Evolutionary conservation across 2,888 invertebrate species (phyloP).

Genomic region (Drosophila kanekoi): DNA sequence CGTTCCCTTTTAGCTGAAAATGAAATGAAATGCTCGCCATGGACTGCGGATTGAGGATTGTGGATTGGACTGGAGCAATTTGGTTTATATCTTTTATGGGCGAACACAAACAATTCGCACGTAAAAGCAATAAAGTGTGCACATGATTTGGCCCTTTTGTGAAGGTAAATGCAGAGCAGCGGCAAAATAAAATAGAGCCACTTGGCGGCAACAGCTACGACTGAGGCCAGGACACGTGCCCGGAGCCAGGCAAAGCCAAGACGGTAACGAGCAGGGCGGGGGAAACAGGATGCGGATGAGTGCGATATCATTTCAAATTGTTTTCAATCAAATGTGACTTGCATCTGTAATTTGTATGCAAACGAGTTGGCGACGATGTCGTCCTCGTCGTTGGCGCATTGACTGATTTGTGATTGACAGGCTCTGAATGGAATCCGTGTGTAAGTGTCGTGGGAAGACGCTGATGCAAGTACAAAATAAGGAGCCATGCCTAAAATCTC

Average conservation of each 20-base stretch:
- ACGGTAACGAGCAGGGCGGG: conserved; percentile 15
- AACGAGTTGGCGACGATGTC: conserved; percentile 49
- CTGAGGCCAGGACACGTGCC: conserved; percentile 25
- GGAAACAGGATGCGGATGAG: conserved; percentile 3
- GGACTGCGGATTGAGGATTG: conserved; percentile 31
- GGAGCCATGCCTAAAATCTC: conserved; percentile 8
- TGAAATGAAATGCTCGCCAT: conserved; percentile 60
- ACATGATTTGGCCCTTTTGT: conserved; percentile 58
- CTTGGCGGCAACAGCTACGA: conserved; percentile 27
- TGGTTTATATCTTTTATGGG: conserved; percentile 63
- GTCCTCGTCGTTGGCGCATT: conserved; percentile 24
- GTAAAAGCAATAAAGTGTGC: conserved; percentile 74
- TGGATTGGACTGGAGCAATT: conserved; percentile 50
- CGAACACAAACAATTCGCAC: conserved; percentile 74
- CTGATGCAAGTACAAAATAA: conserved; percentile 45
- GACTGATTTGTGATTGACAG: conserved; percentile 72
- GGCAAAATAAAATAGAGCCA: conserved; percentile 52
- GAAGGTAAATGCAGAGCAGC: conserved; percentile 33
- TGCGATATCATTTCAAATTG: conserved; percentile 77
- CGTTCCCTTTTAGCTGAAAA: conserved; percentile 56
- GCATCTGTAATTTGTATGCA: conserved; percentile 78
- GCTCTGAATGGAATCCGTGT: conserved; percentile 13
- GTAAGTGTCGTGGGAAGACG: conserved; percentile 37
- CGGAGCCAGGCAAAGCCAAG: conserved; percentile 16
- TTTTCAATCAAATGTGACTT: conserved; percentile 80